Percentiles rank a stretch among this genome's conserved stretches.
These are phyloP conservation scores for Zaprionus davidi DNA, from an alignment of 1,140 invertebrate genomes.

Conservation along the genomic window DNA sequence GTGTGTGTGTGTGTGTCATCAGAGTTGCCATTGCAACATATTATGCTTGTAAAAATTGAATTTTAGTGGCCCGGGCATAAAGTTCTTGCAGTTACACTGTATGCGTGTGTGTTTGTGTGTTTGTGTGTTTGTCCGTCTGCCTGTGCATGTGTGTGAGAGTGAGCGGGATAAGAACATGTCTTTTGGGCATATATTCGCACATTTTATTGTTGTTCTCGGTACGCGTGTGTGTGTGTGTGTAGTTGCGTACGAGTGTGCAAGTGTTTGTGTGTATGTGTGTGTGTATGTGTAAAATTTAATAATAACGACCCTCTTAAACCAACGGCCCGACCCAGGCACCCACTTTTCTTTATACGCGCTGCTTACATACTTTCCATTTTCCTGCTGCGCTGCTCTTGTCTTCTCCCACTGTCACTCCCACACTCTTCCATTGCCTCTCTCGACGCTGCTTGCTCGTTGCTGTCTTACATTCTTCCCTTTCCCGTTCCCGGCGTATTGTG, in stretches of 20 bases:
- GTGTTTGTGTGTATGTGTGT: slow-evolving; percentile 39
- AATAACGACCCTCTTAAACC: slow-evolving; percentile 80
- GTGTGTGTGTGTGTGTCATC: slow-evolving; percentile 37
- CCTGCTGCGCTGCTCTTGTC: background rate
- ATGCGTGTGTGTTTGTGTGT: slow-evolving; percentile 19
- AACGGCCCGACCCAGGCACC: slow-evolving; percentile 41
- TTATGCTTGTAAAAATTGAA: slow-evolving; percentile 81
- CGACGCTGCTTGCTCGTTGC: slow-evolving; percentile 1
- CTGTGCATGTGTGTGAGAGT: background rate
- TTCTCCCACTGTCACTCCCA: slow-evolving; percentile 6
- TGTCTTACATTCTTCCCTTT: background rate
- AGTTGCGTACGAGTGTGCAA: slow-evolving; percentile 46
- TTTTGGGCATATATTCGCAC: slow-evolving; percentile 69
- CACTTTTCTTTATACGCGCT: slow-evolving; percentile 46
- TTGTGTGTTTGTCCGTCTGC: slow-evolving; percentile 2
- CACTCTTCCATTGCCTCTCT: slow-evolving; percentile 9
- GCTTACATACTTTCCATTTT: slow-evolving; percentile 41
- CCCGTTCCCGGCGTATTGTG: background rate
- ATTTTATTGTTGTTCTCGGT: slow-evolving; percentile 65
- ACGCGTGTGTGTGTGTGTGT: slow-evolving; percentile 21
- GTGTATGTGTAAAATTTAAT: slow-evolving; percentile 77
- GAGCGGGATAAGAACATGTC: slow-evolving; percentile 41
- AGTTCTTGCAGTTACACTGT: slow-evolving; percentile 36
- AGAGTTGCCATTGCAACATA: slow-evolving; percentile 80
- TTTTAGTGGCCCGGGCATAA: slow-evolving; percentile 68